phyloP scores from a whole-genome alignment of 2,888 invertebrate species.

The Cantharis nigra region DNA sequence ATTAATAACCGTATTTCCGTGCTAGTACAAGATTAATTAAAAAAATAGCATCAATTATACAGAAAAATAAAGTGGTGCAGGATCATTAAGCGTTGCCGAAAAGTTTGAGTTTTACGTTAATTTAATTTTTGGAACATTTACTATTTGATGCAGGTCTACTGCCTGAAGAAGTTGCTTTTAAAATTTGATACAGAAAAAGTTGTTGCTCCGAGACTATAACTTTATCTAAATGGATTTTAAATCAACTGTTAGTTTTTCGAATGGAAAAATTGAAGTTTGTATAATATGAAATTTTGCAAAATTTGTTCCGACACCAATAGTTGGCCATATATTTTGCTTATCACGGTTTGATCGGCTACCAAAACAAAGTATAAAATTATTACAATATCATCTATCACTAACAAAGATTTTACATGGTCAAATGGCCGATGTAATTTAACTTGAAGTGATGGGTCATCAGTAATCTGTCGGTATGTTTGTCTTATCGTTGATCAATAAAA shows the following conservation, averaged over 20 bases:
- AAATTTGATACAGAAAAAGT: not conserved
- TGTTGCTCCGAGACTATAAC: not conserved
- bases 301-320: not conserved
- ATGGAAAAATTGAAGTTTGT: not conserved
- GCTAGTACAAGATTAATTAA: not conserved
- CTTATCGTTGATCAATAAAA: constrained; percentile 2
- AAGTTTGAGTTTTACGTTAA: not conserved
- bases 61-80: not conserved
- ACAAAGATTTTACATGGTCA: not conserved
- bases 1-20: not conserved
- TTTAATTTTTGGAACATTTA: not conserved
- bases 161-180: not conserved
- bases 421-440: not conserved
- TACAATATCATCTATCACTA: not conserved
- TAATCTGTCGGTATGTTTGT: constrained; percentile 1
- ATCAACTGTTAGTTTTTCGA: not conserved
- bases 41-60: not conserved
- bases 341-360: not conserved
- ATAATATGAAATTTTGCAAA: not conserved
- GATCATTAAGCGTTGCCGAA: not conserved
- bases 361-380: not conserved
- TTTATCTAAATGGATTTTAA: not conserved
- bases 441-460: not conserved
- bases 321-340: not conserved
- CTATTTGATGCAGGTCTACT: not conserved